A percentile compares a stretch with the other conserved stretches of the same genome.
Conservation (phyloP, 2,797 vertebrate genomes). For the Choloepus didactylus region DNA sequence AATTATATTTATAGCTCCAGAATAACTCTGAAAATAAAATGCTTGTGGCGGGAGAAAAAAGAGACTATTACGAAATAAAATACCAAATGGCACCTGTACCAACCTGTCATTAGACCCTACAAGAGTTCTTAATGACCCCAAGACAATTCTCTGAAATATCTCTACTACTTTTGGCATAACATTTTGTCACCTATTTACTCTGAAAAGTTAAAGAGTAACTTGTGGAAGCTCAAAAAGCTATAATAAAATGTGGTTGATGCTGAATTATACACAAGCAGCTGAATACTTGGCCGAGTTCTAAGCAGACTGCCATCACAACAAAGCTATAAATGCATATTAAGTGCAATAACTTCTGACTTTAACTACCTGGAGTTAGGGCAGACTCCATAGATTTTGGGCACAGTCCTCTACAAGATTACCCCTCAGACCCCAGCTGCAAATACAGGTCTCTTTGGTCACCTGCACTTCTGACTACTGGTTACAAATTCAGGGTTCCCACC, state of each 20-base stretch:
- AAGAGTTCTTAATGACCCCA: not conserved
- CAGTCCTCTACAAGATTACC: too few relatives aligned
- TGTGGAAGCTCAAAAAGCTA: not conserved
- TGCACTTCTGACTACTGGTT: too few relatives aligned
- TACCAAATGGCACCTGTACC: not conserved
- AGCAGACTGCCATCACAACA: not conserved
- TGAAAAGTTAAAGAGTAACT: not conserved
- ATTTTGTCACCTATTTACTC: slow-evolving; percentile 20
- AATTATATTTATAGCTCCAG: not conserved
- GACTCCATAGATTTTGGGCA: too few relatives aligned
- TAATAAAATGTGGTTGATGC: not conserved
- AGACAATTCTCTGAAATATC: not conserved
- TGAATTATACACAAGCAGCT: not conserved
- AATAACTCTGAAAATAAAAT: slow-evolving; percentile 14
- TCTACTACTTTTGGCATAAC: not conserved
- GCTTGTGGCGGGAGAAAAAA: not conserved
- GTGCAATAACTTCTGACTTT: too few relatives aligned
- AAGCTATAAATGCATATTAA: not conserved
- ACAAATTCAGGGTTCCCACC: too few relatives aligned
- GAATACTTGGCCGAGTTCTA: not conserved
- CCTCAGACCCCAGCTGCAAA: too few relatives aligned
- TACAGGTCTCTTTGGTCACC: too few relatives aligned
- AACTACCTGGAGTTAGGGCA: too few relatives aligned
- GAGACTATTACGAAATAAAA: not conserved
- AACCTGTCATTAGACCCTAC: not conserved